A percentile compares a stretch with the other conserved stretches of the same genome.
These are phyloP conservation scores for Hemiscyllium ocellatum DNA, from an alignment of 2,113 vertebrate species.

Conservation along the genomic window DNA sequence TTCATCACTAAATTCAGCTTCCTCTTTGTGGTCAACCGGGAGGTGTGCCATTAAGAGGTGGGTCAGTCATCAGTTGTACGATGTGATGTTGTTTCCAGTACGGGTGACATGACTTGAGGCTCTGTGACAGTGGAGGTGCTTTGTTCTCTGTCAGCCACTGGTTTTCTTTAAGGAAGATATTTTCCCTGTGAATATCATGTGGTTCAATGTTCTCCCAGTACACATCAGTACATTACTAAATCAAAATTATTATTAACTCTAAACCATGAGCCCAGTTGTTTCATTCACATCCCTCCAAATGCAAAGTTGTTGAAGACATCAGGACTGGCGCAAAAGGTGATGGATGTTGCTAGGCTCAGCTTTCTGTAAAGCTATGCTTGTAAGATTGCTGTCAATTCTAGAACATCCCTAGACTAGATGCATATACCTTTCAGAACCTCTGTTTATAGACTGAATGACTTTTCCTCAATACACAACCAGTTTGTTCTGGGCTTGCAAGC, in stretches of 20 bases:
- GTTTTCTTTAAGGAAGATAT: not conserved
- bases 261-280: not conserved
- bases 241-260: not conserved
- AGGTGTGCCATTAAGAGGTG: not conserved
- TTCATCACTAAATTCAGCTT: not conserved
- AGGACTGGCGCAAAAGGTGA: not conserved
- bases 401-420: not conserved
- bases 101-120: not conserved
- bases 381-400: not conserved
- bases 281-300: not conserved
- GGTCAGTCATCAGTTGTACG: not conserved
- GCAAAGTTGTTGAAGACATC: not conserved
- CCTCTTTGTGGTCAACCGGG: not conserved
- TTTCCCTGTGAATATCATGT: not conserved
- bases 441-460: not conserved
- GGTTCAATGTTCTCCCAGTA: not conserved
- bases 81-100: not conserved
- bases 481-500: not conserved
- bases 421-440: not conserved
- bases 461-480: not conserved
- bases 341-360: not conserved
- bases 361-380: not conserved
- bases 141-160: not conserved
- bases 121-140: not conserved
- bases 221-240: not conserved